These are phyloP conservation scores for Fregetta grallaria DNA, from an alignment of 2,113 vertebrate genomes.

Conservation along the genomic window DNA sequence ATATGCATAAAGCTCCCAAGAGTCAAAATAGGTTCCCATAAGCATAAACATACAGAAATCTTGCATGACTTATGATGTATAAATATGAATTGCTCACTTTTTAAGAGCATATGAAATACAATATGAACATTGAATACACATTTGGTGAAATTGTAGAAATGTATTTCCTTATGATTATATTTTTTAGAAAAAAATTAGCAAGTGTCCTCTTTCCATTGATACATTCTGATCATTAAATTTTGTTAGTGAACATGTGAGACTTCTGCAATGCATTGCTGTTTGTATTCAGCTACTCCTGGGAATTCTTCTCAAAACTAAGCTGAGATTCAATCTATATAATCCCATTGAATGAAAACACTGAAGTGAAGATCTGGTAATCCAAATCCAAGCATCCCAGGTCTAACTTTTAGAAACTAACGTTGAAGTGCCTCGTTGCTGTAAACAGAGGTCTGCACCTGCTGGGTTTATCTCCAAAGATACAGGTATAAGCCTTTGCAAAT, in stretches of 20 bases:
- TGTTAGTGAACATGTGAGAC: neutral
- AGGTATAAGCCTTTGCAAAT: neutral
- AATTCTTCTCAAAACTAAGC: neutral
- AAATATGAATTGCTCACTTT: neutral
- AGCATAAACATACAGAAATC: neutral
- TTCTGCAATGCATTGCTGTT: neutral
- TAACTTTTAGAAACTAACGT: neutral
- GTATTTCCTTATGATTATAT: neutral
- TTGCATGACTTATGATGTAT: neutral
- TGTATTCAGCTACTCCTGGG: neutral
- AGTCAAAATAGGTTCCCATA: neutral
- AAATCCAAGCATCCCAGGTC: neutral
- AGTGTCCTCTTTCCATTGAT: neutral
- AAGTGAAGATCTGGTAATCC: neutral
- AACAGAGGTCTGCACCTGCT: constrained; percentile 3
- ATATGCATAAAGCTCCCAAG: neutral
- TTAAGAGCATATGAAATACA: neutral
- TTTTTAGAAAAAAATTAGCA: neutral
- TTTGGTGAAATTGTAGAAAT: neutral
- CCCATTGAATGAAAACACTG: neutral
- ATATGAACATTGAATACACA: fast-evolving
- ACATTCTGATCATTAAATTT: neutral
- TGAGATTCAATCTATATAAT: neutral
- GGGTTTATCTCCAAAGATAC: neutral
- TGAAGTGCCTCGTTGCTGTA: neutral